Percentiles rank a stretch among this genome's conserved stretches.
phyloP scores from a whole-genome alignment of 2,113 vertebrate species.

The Gopherus evgoodei region DNA sequence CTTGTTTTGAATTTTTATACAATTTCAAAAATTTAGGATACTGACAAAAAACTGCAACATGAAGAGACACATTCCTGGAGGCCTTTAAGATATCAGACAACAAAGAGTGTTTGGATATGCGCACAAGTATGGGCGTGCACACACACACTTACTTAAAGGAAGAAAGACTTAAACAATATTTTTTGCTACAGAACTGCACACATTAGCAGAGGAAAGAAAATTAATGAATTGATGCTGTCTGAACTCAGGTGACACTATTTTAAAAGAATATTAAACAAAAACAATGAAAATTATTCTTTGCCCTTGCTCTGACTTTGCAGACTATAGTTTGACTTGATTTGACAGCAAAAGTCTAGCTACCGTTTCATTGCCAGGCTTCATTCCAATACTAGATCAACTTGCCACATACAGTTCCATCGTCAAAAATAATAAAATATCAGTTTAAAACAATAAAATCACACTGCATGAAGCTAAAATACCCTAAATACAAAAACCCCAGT shows the following conservation, averaged over 20 bases:
- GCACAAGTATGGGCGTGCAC: too few relatives aligned
- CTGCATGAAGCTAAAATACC: background rate
- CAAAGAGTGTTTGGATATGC: background rate
- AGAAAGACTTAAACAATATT: background rate
- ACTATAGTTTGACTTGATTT: background rate
- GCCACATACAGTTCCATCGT: background rate
- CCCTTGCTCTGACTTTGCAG: background rate
- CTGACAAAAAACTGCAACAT: background rate
- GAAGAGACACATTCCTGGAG: background rate
- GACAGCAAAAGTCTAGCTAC: background rate
- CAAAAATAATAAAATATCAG: background rate
- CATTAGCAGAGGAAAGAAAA: background rate
- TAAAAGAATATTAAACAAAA: background rate
- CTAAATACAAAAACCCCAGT: background rate
- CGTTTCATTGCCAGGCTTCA: background rate
- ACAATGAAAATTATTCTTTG: background rate
- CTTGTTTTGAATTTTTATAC: background rate
- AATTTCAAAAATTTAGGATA: background rate
- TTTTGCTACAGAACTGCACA: background rate
- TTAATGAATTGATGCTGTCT: background rate
- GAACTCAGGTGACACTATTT: background rate
- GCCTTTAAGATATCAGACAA: background rate
- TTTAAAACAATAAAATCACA: background rate
- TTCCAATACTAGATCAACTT: background rate
- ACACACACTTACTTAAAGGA: background rate